Evolutionary conservation across 2,797 vertebrate species (phyloP), one percentile per base, ranked within the genome.

Genomic region (Sebastes hopkinsi): DNA sequence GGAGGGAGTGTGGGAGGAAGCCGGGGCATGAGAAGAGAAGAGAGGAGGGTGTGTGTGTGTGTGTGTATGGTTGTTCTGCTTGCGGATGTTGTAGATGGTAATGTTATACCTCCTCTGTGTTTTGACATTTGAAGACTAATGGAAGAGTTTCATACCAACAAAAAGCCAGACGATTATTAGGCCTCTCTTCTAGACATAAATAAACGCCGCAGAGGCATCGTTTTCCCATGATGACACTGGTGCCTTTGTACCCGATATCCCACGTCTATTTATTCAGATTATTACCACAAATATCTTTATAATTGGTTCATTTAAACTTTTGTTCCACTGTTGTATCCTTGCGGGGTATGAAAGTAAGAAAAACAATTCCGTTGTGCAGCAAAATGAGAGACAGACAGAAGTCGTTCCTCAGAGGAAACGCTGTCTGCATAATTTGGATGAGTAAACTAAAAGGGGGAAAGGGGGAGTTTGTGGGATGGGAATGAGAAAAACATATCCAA

Each of bases 101-200:
- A 94, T 71, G 69, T 81, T 89, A 93, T 86, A 89, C 89, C 87
- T 86, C 80, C 76, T 83, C 86, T 86, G 81, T 94, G 92, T 94
- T 94, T 92, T 94, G 91, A 94, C 90, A 92, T 89, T 71, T 78
- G 79, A 89, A 89, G 92, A 92, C 84, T 84, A 86, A 90, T 92
- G 92, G 87, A 94, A 91, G 11, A 74, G 85, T 72, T 89, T 89
- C 80, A 79, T 78, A 86, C 73, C 75, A 83, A 72, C 82, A 87
- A 79, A 84, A 80, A 80, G 50, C 76, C 87, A 88, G 86, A 80
- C 73, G 30, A 87, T 88, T 82, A 90, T 88, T 68, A 88, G 79
- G 36, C 56, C 64, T 85, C 81, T 83, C 67, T 75, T 79, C 61
- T 58, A 89, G 81, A 84, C 69, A 9, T 87, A 92, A 91, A 90